These are phyloP conservation scores for Drosophila burlai DNA, from an alignment of 1,140 invertebrate genomes.

Conservation along the genomic window DNA sequence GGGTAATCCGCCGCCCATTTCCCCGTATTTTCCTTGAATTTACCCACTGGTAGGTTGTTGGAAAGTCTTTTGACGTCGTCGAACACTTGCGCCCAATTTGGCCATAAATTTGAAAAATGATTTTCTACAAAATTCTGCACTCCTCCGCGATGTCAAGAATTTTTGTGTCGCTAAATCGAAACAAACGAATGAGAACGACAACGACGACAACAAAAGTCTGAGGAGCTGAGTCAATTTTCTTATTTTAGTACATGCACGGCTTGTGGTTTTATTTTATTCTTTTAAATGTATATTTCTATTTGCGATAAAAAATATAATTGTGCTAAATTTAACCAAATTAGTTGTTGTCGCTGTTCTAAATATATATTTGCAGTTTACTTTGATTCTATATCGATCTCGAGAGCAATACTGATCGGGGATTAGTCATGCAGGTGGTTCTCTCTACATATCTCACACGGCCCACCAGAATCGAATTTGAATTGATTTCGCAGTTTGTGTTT, in stretches of 20 bases:
- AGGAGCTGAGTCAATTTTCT: conserved; percentile 72
- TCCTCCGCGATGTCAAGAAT: conserved; percentile 30
- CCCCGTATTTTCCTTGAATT: conserved; percentile 14
- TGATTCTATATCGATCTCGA: conserved; percentile 27
- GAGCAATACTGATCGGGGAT: conserved; percentile 32
- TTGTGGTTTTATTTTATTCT: conserved; percentile 38
- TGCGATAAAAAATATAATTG: conserved; percentile 40
- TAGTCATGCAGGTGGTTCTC: conserved; percentile 78
- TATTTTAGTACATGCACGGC: conserved; percentile 64
- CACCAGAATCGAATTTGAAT: conserved; percentile 24
- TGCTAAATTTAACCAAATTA: conserved; percentile 70
- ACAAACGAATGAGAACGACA: conserved; percentile 41
- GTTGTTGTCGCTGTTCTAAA: conserved; percentile 49
- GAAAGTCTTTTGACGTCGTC: conserved; percentile 55
- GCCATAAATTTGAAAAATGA: conserved; percentile 79
- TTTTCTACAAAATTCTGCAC: conserved; percentile 53
- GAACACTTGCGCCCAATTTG: conserved; percentile 74
- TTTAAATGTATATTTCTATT: conserved; percentile 52
- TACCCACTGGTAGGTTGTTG: not conserved
- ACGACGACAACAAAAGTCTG: conserved; percentile 55
- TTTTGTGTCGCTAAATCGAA: conserved; percentile 62
- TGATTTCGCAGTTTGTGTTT: conserved; percentile 54
- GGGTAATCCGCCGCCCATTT: conserved; percentile 35
- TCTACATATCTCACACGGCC: not conserved
- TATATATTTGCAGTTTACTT: conserved; percentile 67